Conservation (phyloP, 1,140 invertebrate genomes). For the Drosophila hydei region DNA sequence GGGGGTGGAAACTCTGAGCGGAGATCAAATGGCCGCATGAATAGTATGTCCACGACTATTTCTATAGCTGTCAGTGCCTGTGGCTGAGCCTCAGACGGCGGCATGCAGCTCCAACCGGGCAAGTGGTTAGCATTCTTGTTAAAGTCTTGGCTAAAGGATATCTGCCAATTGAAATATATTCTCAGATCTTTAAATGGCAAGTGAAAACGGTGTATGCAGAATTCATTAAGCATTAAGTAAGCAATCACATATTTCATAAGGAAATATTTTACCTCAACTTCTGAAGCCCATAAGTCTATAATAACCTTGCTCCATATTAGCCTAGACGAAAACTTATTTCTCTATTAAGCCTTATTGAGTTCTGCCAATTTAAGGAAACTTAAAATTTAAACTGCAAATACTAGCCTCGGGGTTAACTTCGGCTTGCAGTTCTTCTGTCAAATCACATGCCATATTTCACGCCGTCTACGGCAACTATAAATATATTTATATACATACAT, state of each 20-base stretch:
- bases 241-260: too few relatives aligned
- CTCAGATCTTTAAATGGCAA: too few relatives aligned
- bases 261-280: too few relatives aligned
- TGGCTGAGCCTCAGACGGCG: not conserved
- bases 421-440: not conserved
- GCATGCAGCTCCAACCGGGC: not conserved
- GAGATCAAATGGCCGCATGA: conserved; percentile 30
- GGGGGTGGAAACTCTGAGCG: conserved; percentile 17
- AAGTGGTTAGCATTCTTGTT: too few relatives aligned
- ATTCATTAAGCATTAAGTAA: too few relatives aligned
- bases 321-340: too few relatives aligned
- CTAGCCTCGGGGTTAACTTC: not conserved
- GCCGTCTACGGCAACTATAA: not conserved
- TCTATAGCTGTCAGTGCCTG: conserved; percentile 17
- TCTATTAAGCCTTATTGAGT: too few relatives aligned
- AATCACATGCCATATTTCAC: conserved; percentile 35
- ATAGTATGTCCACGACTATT: conserved; percentile 21
- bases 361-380: not conserved
- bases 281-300: too few relatives aligned
- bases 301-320: too few relatives aligned
- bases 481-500: not conserved
- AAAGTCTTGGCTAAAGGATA: not conserved
- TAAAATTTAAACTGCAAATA: not conserved
- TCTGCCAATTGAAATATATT: conserved; percentile 6
- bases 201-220: too few relatives aligned